Base-by-base conservation (phyloP, 2,797 vertebrate genomes). In the Xiphorhynchus erythropygius region DNA sequence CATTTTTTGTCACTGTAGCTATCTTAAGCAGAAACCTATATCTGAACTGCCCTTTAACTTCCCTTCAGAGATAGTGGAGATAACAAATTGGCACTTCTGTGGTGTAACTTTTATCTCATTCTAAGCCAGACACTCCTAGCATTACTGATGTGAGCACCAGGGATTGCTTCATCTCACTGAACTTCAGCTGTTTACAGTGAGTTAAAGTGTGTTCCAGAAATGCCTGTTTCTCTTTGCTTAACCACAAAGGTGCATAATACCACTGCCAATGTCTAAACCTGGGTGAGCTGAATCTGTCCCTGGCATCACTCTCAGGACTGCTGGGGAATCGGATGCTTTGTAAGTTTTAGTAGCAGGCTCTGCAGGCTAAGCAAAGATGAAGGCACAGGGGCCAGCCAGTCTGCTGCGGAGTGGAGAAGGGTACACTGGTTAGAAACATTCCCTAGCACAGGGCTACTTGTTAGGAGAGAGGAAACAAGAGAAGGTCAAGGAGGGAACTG, bases 41-140 rank as follows among this genome's bases (percentile, higher is more conserved):
- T 64, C 14, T 27, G 52, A 87, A 83, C 25, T 77, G 68, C 35
- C 9, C 55, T 83, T 85, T 74, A 67, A 63, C 44, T 63, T 90
- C 41, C 47, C 5, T 22, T 89, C 27, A 74, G 52, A 85, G 47
- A 44, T 3, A 47, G 81, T 3, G 11, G n/a, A 50, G 47, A 33
- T 79, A 78, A 91, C 18, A 52, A 74, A 80, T 35, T 42, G 39
- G 57, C 44, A 69, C 24, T 89, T 67, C 55, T 89, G 63, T 52
- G 39, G 17, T 37, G 50, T 84, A 39, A 41, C 53, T 84, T 77
- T 84, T 28, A 52, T 91, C 68, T 89, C 63, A 11, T 67, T 33
- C 44, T 67, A 67, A 73, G 21, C 18, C n/a, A 83, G 82, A 44
- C 5, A 19, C 42, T 94, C 76, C 75, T 79, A 88, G 76, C 57